These are phyloP conservation scores for Lasioglossum marginatum DNA, from an alignment of 2,888 invertebrate genomes.

Conservation along the genomic window DNA sequence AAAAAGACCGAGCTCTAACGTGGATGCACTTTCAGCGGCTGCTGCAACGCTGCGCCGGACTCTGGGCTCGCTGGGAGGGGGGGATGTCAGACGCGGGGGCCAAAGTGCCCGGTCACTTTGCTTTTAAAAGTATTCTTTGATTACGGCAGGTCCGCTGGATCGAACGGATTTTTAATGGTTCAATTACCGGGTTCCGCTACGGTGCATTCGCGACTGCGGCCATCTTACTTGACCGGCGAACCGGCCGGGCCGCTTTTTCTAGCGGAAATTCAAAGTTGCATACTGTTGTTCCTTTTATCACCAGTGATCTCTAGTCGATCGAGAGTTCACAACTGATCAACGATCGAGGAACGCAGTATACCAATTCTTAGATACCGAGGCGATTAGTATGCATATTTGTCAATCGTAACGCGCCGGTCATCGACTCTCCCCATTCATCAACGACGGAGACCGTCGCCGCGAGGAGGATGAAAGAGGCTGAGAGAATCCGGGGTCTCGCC, in stretches of 20 bases:
- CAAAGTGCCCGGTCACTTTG: conserved; percentile 47
- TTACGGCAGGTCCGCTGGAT: conserved; percentile 41
- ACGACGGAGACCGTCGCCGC: conserved; percentile 27
- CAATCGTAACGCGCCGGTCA: conserved; percentile 42
- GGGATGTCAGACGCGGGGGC: conserved; percentile 44
- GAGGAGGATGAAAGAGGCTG: conserved; percentile 43
- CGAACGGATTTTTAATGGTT: conserved; percentile 58
- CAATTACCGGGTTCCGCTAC: conserved; percentile 53
- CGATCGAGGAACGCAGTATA: background rate
- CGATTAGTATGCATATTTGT: background rate
- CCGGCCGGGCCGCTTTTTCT: background rate
- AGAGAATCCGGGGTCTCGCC: conserved; percentile 36
- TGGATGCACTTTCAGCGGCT: conserved; percentile 65
- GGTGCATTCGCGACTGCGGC: conserved; percentile 36
- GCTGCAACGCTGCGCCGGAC: conserved; percentile 22
- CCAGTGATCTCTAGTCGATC: background rate
- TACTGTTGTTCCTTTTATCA: background rate
- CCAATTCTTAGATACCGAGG: background rate
- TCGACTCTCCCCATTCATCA: conserved; percentile 30
- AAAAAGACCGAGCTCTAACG: conserved; percentile 72
- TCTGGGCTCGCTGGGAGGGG: background rate
- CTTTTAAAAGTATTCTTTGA: conserved; percentile 59
- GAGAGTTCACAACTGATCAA: background rate
- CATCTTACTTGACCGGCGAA: conserved; percentile 48
- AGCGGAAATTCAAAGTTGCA: conserved; percentile 10